Conservation (phyloP, 2,797 vertebrate genomes). For the Potorous gilbertii region DNA sequence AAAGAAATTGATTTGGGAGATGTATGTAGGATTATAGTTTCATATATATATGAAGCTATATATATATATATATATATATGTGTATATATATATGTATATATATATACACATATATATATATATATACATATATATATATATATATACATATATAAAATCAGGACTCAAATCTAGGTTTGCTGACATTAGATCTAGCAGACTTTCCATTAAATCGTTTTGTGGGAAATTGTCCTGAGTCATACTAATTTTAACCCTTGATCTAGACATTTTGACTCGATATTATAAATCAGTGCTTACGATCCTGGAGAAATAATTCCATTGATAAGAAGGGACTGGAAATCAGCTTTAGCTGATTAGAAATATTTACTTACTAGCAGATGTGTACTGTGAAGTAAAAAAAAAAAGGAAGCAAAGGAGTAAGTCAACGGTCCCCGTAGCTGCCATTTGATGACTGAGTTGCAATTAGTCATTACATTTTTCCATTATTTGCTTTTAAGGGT, state of each 20-base stretch:
- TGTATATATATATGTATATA: too few species aligned
- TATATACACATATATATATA: too few species aligned
- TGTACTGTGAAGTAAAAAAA: slow-evolving; percentile 40
- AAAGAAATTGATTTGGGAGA: background rate
- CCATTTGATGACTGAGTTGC: slow-evolving; percentile 36
- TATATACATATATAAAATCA: too few species aligned
- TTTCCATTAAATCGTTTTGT: background rate
- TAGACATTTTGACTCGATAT: background rate
- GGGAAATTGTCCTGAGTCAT: background rate
- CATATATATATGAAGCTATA: too few species aligned
- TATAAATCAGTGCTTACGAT: background rate
- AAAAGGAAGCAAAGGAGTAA: slow-evolving; percentile 13
- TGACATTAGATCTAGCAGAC: background rate
- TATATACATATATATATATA: too few species aligned
- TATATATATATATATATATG: too few species aligned
- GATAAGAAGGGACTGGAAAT: slow-evolving; percentile 32
- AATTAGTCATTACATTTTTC: slow-evolving; percentile 27
- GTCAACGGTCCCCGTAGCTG: background rate
- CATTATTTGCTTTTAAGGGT: slow-evolving; percentile 40
- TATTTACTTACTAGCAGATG: slow-evolving; percentile 33
- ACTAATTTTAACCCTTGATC: background rate
- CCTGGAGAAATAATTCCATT: background rate
- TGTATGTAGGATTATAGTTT: background rate
- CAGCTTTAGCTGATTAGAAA: slow-evolving; percentile 17
- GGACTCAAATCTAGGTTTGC: background rate